Evolutionary conservation across 2,113 vertebrate genomes (phyloP).

Genomic region (Meleagris gallopavo): DNA sequence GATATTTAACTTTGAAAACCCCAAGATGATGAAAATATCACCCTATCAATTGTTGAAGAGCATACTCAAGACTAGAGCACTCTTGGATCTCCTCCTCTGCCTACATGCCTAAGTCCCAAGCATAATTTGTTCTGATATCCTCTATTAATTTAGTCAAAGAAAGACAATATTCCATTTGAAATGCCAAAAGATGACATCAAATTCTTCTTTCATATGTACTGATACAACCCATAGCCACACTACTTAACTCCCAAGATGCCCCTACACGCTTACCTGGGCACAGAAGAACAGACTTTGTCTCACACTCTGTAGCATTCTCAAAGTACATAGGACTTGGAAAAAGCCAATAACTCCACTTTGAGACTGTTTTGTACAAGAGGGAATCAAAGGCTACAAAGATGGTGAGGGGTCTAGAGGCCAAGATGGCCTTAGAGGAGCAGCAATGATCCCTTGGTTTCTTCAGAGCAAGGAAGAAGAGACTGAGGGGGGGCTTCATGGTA

Average conservation of each 20-base stretch:
- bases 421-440: too few species aligned
- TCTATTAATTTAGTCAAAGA: not conserved
- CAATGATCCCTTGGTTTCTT: too few species aligned
- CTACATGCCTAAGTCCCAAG: not conserved
- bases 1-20: not conserved
- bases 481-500: not conserved
- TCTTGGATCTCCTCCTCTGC: not conserved
- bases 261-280: not conserved
- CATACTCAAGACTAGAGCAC: accelerated
- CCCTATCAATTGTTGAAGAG: not conserved
- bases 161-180: not conserved
- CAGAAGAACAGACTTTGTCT: not conserved
- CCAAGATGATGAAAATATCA: not conserved
- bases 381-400: too few species aligned
- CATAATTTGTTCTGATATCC: not conserved
- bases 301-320: not conserved
- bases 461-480: too few species aligned
- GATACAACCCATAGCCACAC: not conserved
- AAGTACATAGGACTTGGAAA: not conserved
- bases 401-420: too few species aligned
- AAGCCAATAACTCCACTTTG: not conserved
- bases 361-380: too few species aligned
- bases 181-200: not conserved
- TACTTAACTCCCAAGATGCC: not conserved
- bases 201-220: not conserved